Evolutionary conservation across 2,797 vertebrate species (phyloP), one percentile per base, ranked within the genome.

Genomic region (Enteromius paludinosus): DNA sequence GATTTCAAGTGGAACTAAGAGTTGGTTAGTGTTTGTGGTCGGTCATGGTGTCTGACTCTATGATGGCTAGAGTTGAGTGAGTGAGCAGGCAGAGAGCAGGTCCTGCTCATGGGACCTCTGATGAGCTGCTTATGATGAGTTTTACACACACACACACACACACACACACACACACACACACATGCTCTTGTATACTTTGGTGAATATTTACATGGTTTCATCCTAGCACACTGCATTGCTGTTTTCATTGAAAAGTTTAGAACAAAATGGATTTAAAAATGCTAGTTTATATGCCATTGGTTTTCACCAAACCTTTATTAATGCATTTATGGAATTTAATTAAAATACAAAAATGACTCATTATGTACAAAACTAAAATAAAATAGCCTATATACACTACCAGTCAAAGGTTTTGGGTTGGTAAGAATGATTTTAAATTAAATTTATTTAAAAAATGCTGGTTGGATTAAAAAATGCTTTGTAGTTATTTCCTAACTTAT

Each of bases 21-120:
- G 74, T 76, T 78, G 83, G 82, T 83, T 83, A 52, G 81, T 70
- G 89, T 90, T 84, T 71, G 75, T 47, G 90, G 87, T 86, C 87
- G 88, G 88, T 92, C 92, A 91, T 92, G 90, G 90, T 86, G 92
- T 89, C 86, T 87, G 80, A 85, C 73, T 87, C 83, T 90, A 84
- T 93, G 91, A 93, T 87, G 88, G 89, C 85, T 89, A 79, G 56
- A 89, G 89, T 86, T 89, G 91, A 89, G 90, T 90, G 92, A 91
- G 90, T 90, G 88, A 93, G 89, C 88, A 92, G 92, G 84, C 74
- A 41, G 85, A 86, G 86, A 90, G 88, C 88, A 88, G 91, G 90
- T 92, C 70, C 78, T 85, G 78, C 82, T 81, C 84, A 78, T 75
- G 79, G 84, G 85, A 85, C 65, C 77, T 73, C 68, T 88, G 87